Evolutionary conservation across 2,888 invertebrate genomes (phyloP), one percentile per base, ranked within the genome.

Genomic region (Melanophora roralis): DNA sequence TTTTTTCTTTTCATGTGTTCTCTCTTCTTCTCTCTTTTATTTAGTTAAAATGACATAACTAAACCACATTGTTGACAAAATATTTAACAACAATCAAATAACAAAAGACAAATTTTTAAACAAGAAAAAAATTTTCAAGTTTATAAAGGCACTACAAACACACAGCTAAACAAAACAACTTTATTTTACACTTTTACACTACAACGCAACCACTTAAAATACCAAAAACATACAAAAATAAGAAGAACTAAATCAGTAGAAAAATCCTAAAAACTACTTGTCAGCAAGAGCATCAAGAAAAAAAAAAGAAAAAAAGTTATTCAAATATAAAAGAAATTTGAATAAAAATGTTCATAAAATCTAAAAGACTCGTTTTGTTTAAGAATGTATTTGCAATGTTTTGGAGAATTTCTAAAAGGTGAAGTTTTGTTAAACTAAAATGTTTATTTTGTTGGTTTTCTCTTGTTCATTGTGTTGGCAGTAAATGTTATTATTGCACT

Each of bases 11-110:
- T 1, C 3, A 3, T 6, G 27, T 43, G 7, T n/a, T 43, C 8
- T 6, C 16, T 16, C 6, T 14, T 11, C n/a, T 38, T 14, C 14
- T 8, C n/a, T n/a, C n/a, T n/a, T n/a, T n/a, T n/a, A n/a, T n/a
- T 43, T 45, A 21, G 4, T 40, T 19, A 60, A 60, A 60, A 68
- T 68, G 53, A 60, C 60, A 53, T 53, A 68, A 75, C 67, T 60
- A 76, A 47, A 79, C 65, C 64, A 79, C 65, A 79, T 74, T 79
- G 74, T 79, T 79, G 74, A 74, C 78, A 79, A 74, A 74, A 64
- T 64, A 78, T 74, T 78, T 74, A 69, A 78, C 62, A 68, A 74
- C 65, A 59, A 69, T 59, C 69, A 74, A 79, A 73, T 40, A 68
- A 72, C 71, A 64, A 72, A 65, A 49, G 71, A 64, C 72, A 60